Evolutionary conservation across 2,113 vertebrate species (phyloP).

Genomic region (Ctenodactylus gundi): DNA sequence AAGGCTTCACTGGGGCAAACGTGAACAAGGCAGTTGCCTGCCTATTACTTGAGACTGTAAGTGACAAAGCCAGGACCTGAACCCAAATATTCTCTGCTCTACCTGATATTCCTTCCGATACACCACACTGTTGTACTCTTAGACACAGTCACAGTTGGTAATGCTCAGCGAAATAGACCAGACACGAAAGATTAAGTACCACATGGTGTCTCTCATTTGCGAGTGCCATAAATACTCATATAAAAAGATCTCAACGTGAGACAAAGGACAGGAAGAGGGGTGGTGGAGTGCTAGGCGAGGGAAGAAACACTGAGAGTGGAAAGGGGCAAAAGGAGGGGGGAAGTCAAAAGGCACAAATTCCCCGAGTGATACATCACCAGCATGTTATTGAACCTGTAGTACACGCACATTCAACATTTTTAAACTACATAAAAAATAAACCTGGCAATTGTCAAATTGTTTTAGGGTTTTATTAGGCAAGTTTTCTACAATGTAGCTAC

Average conservation of each 20-base stretch:
- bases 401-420: no score
- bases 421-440: no score
- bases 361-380: no score
- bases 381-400: no score
- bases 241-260: no score
- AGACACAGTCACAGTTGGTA: neutral
- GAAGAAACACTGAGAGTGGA: no score
- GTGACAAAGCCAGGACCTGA: neutral
- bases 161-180: no score
- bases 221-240: no score
- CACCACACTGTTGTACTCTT: neutral
- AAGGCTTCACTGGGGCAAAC: neutral
- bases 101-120: neutral
- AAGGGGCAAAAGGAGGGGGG: neutral
- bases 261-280: neutral
- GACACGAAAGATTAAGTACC: no score
- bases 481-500: neutral
- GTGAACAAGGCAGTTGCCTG: neutral
- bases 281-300: no score
- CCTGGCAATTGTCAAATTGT: neutral
- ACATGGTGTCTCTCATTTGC: no score
- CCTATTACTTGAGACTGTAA: neutral
- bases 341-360: neutral
- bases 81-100: neutral
- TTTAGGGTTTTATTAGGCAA: conserved; percentile 14